These are phyloP conservation scores for Anticlea derivata DNA, from an alignment of 2,888 invertebrate genomes.

Conservation along the genomic window DNA sequence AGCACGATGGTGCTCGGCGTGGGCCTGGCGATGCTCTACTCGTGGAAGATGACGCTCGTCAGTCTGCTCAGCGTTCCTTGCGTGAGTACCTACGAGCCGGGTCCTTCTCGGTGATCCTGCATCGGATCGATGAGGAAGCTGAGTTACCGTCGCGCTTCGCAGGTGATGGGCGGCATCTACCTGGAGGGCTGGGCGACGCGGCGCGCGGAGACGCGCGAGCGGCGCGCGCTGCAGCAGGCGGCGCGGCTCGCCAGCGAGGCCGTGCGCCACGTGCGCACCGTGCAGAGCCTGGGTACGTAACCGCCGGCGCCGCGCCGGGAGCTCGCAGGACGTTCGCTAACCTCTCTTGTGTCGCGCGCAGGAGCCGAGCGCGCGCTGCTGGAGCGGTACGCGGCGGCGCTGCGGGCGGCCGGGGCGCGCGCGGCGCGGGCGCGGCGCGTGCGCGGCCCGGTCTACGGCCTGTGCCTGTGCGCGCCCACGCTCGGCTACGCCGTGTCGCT, in stretches of 20 bases:
- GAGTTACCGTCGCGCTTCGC: too few relatives aligned
- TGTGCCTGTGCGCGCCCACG: constrained; percentile 88
- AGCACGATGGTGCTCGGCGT: constrained; percentile 84
- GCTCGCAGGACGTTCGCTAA: too few relatives aligned
- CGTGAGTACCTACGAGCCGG: constrained; percentile 57
- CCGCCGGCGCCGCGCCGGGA: neutral
- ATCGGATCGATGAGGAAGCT: too few relatives aligned
- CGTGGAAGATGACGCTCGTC: constrained; percentile 86
- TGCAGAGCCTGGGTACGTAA: constrained; percentile 81
- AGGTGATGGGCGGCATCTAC: constrained; percentile 83
- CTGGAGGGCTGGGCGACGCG: constrained; percentile 82
- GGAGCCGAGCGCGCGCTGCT: constrained; percentile 64
- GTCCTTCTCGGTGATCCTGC: too few relatives aligned
- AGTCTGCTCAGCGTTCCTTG: constrained; percentile 84
- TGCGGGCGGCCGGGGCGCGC: constrained; percentile 63
- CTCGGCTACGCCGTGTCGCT: constrained; percentile 88
- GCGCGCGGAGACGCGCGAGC: constrained; percentile 77
- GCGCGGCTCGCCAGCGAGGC: constrained; percentile 86
- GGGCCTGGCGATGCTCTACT: constrained; percentile 79
- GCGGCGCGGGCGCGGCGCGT: constrained; percentile 75
- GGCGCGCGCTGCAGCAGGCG: constrained; percentile 83
- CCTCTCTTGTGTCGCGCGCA: neutral
- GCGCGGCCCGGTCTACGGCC: constrained; percentile 87
- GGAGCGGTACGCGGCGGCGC: constrained; percentile 71
- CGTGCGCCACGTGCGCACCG: constrained; percentile 86